A percentile compares a stretch with the other conserved stretches of the same genome.
These are phyloP conservation scores for Rhinophrynus dorsalis DNA, from an alignment of 2,797 vertebrate genomes.

Conservation along the genomic window DNA sequence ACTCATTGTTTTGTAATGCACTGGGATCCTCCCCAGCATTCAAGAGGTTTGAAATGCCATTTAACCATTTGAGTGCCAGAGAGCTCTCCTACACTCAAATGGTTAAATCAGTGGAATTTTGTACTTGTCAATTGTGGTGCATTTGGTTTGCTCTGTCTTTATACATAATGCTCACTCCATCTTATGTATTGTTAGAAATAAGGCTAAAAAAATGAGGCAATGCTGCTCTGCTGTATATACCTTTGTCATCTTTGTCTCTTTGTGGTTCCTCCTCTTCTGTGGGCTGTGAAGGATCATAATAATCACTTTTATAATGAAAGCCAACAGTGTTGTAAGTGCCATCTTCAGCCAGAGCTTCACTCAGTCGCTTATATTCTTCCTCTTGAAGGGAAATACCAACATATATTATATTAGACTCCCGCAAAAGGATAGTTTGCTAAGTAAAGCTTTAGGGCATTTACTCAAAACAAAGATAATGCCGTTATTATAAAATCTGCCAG, in stretches of 20 bases:
- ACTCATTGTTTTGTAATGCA: no score
- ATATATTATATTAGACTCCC: slow-evolving; percentile 45
- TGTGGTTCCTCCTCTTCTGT: slow-evolving; percentile 92
- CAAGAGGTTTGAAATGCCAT: no score
- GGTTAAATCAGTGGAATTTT: no score
- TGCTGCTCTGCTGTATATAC: neutral
- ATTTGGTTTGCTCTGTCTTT: no score
- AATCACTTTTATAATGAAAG: slow-evolving; percentile 92
- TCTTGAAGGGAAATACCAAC: slow-evolving; percentile 76
- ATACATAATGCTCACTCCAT: no score
- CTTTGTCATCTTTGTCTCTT: slow-evolving; percentile 76
- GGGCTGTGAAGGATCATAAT: slow-evolving; percentile 96
- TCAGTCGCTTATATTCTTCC: slow-evolving; percentile 98
- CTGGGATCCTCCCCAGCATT: no score
- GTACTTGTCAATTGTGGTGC: no score
- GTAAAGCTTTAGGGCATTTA: neutral
- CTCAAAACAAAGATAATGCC: neutral
- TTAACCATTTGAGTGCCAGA: no score
- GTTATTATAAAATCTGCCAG: neutral
- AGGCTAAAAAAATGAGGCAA: no score
- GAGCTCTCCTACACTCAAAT: no score
- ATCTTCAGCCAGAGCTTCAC: slow-evolving; percentile 93
- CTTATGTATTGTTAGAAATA: no score
- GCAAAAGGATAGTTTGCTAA: neutral
- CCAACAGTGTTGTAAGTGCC: slow-evolving; percentile 91